Base-by-base conservation (phyloP, 1,140 invertebrate genomes). In the Cyclargus thomasi region DNA sequence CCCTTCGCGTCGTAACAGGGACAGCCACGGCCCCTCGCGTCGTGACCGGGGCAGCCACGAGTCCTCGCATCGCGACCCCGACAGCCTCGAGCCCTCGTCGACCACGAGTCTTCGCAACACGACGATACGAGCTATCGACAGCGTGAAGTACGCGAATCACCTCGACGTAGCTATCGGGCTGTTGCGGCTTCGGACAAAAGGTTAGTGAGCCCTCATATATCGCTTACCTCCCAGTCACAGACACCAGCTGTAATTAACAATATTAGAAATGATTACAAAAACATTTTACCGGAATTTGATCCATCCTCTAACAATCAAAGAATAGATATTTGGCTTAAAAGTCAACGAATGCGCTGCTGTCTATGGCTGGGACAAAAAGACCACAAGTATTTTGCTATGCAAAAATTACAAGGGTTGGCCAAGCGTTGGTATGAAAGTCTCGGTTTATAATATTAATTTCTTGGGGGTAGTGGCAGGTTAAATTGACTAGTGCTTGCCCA, bases 391-490 rank as follows among this genome's bases (percentile, higher is more conserved):
- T 78, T 78, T 55, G 53, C 72, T 1, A 59, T 78, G 68, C 72
- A 76, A 63, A 79, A 75, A 71, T 67, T 76, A 3, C 69, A 73
- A 39, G 70, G 73, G 10, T n/a, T n/a, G n/a, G n/a, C n/a, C n/a
- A n/a, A n/a, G n/a, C n/a, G n/a, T n/a, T n/a, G n/a, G n/a, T n/a
- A 71, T 35, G 68, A 73, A 53, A 70, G 73, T 53, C 69, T 79
- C 36, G 39, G 67, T n/a, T n/a, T n/a, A 65, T 71, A 10, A 72
- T 77, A 62, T 39, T 73, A 3, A 75, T 67, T 35, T 70, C 22
- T 39, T 79, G 72, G 75, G 1, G 35, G 2, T 68, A 78, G 16
- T 78, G 75, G 75, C 73, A 77, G 47, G 62, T 63, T n/a, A 77
- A 79, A 67, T 64, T 77, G 55, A 39, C 36, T 14, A 74, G 55